A percentile compares a stretch with the other conserved stretches of the same genome.
Conservation (phyloP, 2,888 invertebrate species). For the Drosophila cracens region DNA sequence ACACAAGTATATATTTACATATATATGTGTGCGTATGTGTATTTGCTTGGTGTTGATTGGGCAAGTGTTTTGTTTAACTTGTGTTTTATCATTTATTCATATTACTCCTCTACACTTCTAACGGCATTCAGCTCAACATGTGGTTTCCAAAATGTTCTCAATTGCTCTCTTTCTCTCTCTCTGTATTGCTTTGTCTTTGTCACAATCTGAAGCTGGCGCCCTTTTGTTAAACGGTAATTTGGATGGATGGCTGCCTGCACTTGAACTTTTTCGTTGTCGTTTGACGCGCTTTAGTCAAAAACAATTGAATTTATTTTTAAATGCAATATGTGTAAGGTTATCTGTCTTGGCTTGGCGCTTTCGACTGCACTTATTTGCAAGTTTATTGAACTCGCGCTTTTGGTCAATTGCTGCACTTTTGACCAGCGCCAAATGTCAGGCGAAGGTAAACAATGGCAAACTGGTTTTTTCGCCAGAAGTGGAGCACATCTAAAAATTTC, state of each 20-base stretch:
- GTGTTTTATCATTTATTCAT: slow-evolving; percentile 44
- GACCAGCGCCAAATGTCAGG: slow-evolving; percentile 53
- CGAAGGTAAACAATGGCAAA: slow-evolving; percentile 52
- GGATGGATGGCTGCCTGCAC: slow-evolving; percentile 63
- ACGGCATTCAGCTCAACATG: slow-evolving; percentile 62
- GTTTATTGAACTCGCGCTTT: slow-evolving; percentile 70
- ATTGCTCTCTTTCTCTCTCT: slow-evolving; percentile 3
- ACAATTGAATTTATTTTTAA: slow-evolving; percentile 42
- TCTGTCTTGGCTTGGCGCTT: slow-evolving; percentile 11
- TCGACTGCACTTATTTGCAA: slow-evolving; percentile 17
- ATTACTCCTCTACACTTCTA: slow-evolving; percentile 20
- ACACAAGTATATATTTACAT: neutral
- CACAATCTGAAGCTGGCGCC: slow-evolving; percentile 1
- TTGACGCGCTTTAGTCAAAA: slow-evolving; percentile 44
- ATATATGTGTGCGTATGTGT: slow-evolving; percentile 12
- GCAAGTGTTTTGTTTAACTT: slow-evolving; percentile 55
- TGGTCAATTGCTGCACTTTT: slow-evolving; percentile 61
- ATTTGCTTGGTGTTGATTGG: slow-evolving; percentile 34
- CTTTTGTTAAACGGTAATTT: slow-evolving; percentile 64
- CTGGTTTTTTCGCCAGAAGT: slow-evolving; percentile 60
- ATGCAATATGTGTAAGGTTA: slow-evolving; percentile 49
- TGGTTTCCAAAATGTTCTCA: slow-evolving; percentile 59
- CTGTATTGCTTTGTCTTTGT: neutral
- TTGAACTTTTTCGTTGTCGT: slow-evolving; percentile 52
- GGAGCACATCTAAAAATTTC: slow-evolving; percentile 57